A percentile compares a stretch with the other conserved stretches of the same genome.
phyloP scores from a whole-genome alignment of 1,140 invertebrate genomes.

The Steinernema khuongi region DNA sequence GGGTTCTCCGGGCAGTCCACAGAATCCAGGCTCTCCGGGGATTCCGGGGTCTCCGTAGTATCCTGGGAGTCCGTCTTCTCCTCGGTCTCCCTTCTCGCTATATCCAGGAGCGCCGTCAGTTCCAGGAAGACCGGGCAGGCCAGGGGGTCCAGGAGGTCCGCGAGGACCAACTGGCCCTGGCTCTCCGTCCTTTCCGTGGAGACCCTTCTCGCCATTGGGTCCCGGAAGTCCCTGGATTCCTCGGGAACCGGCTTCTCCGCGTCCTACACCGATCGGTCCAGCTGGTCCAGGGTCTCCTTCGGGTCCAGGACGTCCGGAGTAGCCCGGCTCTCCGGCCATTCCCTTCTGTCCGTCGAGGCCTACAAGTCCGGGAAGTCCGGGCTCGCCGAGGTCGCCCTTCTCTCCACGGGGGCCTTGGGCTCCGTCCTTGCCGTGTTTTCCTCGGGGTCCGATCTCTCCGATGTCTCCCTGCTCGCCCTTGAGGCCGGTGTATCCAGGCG shows the following conservation, averaged over 20 bases:
- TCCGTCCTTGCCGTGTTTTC: slow-evolving; percentile 55
- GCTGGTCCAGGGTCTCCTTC: slow-evolving; percentile 56
- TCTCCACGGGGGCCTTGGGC: slow-evolving; percentile 34
- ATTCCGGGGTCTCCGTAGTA: slow-evolving; percentile 33
- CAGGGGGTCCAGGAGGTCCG: slow-evolving; percentile 47
- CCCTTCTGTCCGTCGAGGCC: slow-evolving; percentile 48
- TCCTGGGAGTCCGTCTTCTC: slow-evolving; percentile 48
- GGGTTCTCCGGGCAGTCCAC: slow-evolving; percentile 30
- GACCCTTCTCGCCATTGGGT: slow-evolving; percentile 45
- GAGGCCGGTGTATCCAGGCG: slow-evolving; percentile 51
- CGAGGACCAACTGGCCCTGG: slow-evolving; percentile 53
- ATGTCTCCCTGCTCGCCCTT: slow-evolving; percentile 56
- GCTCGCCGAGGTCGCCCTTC: slow-evolving; percentile 33
- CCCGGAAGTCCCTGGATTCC: slow-evolving; percentile 55
- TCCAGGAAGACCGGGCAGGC: slow-evolving; percentile 41
- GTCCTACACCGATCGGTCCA: slow-evolving; percentile 50
- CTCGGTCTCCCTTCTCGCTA: slow-evolving; percentile 49
- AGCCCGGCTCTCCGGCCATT: slow-evolving; percentile 48
- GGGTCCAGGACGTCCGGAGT: slow-evolving; percentile 49
- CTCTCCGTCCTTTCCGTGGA: slow-evolving; percentile 46
- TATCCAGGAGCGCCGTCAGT: slow-evolving; percentile 45
- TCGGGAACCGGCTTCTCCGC: slow-evolving; percentile 39
- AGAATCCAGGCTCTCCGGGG: slow-evolving; percentile 36
- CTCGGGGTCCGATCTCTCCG: slow-evolving; percentile 52
- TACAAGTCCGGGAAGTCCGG: slow-evolving; percentile 38